Evolutionary conservation across 2,888 invertebrate genomes (phyloP), one percentile per base, ranked within the genome.

Genomic region (Elgonia sp.): DNA sequence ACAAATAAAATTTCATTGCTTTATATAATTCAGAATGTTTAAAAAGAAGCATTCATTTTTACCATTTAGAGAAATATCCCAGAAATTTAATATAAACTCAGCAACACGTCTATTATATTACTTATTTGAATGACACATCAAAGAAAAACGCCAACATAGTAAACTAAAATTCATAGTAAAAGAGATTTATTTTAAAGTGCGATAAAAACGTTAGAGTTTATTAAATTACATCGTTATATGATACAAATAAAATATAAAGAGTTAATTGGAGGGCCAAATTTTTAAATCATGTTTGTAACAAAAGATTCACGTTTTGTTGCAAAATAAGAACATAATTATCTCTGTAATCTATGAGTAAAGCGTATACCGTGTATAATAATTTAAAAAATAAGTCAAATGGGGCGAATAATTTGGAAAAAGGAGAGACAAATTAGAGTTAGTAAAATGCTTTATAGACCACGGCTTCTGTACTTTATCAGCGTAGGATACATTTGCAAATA

Each of bases 401-500:
- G 83, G 62, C 37, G 76, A 77, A 77, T 84, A 50, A 77, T 76
- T 83, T 60, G 42, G 55, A 40, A 12, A 21, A 60, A 29, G n/a
- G n/a, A 29, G 5, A 76, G 84, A 76, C 77, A 77, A 70, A 77
- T 70, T 84, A 39, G 55, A 70, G 70, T 77, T 53, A 40, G 70
- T 42, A 69, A 75, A 83, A 83, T 76, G 40, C 60, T 77, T 62
- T 70, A 70, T 53, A 62, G 60, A 42, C 69, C 50, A 20, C 9
- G 21, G 37, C 46, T 40, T 40, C 16, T 67, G 67, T 40, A 42
- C 60, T 85, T 73, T 65, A 80, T 80, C 79, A 67, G 12, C 50
- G 85, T 53, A 16, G 46, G 57, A 81, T 86, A 81, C 80, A 29
- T 63, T 81, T 76, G 70, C 81, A 76, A 86, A 86, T 80, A 29